These are phyloP conservation scores for Pammene fasciana DNA, from an alignment of 2,888 invertebrate genomes.

Conservation along the genomic window DNA sequence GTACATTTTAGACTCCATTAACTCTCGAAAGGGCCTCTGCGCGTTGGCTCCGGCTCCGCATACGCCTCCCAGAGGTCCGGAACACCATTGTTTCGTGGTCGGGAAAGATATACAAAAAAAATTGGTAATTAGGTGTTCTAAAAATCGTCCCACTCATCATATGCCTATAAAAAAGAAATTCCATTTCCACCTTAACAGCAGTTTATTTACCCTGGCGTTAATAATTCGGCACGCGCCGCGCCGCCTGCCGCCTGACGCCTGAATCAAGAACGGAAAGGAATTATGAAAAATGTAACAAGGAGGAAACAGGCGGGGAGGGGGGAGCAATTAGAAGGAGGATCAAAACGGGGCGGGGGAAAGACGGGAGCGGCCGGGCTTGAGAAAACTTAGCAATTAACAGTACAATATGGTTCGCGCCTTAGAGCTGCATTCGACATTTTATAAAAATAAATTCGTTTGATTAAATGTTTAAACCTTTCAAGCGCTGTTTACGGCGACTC, in stretches of 20 bases:
- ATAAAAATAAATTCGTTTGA: not conserved
- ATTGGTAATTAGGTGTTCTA: constrained; percentile 3
- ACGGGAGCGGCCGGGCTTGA: not conserved
- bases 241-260: not conserved
- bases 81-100: too few species aligned
- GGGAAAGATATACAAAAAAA: too few species aligned
- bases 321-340: constrained; percentile 10
- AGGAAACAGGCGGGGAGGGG: not conserved
- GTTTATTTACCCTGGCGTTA: constrained; percentile 34
- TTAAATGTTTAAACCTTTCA: not conserved
- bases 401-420: constrained; percentile 7
- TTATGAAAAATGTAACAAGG: constrained; percentile 35
- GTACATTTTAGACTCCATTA: too few species aligned
- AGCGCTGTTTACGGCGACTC: too few species aligned
- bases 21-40: too few species aligned
- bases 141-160: constrained; percentile 12
- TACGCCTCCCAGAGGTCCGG: too few species aligned
- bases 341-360: not conserved
- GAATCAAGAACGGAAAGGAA: constrained; percentile 23
- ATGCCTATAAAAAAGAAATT: constrained; percentile 28
- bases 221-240: constrained; percentile 24
- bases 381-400: constrained; percentile 31
- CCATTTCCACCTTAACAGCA: constrained; percentile 28
- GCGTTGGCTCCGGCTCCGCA: too few species aligned
- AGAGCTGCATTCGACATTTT: not conserved